A percentile compares a stretch with the other conserved stretches of the same genome.
Evolutionary conservation across 2,888 invertebrate species (phyloP).

Genomic region (Thereva unica): DNA sequence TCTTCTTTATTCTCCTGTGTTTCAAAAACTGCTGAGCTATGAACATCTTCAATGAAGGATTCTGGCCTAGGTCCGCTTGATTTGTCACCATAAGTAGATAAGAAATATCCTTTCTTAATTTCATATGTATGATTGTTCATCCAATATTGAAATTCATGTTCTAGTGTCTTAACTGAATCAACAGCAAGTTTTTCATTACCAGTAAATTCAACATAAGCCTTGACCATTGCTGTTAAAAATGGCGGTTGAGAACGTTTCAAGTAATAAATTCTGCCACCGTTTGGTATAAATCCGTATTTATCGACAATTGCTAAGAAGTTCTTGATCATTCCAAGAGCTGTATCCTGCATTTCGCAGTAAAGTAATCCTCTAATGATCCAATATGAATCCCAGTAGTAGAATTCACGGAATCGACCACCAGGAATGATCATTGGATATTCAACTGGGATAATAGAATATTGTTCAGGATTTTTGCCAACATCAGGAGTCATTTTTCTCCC

Average conservation of each 20-base stretch:
- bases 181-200: conserved; percentile 70
- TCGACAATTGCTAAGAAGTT: conserved; percentile 84
- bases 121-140: conserved; percentile 71
- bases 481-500: conserved; percentile 78
- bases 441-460: conserved; percentile 86
- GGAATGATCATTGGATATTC: conserved; percentile 86
- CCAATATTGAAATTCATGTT: conserved; percentile 85
- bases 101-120: conserved; percentile 64
- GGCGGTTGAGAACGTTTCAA: conserved; percentile 82
- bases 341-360: conserved; percentile 79
- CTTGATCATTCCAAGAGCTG: conserved; percentile 80
- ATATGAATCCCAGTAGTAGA: conserved; percentile 95
- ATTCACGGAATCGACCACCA: conserved; percentile 86
- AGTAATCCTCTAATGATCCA: conserved; percentile 90
- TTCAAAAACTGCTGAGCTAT: conserved; percentile 62
- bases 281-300: conserved; percentile 81
- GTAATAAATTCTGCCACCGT: conserved; percentile 90
- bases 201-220: conserved; percentile 74
- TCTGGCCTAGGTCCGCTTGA: conserved; percentile 86
- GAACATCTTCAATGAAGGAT: conserved; percentile 79
- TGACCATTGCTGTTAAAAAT: conserved; percentile 79
- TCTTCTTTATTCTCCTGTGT: conserved; percentile 64
- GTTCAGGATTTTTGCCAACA: conserved; percentile 68
- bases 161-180: conserved; percentile 67
- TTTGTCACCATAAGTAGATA: conserved; percentile 75